Conservation (phyloP, 2,888 invertebrate species). For the Metallyticus violacea region DNA sequence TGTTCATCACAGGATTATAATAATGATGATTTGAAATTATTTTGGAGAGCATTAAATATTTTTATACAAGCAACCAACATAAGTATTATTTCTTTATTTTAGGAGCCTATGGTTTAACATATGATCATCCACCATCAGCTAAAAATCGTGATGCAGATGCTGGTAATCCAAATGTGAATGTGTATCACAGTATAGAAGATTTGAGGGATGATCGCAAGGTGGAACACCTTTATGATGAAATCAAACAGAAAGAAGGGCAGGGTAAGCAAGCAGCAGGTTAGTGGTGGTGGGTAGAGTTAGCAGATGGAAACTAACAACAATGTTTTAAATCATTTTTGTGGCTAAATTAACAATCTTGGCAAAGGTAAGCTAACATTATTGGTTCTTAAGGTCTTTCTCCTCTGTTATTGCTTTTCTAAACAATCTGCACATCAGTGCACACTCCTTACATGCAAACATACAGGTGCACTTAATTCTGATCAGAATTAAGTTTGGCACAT, state of each 20-base stretch:
- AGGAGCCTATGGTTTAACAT: conserved; percentile 53
- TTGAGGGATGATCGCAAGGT: conserved; percentile 58
- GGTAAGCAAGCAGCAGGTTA: conserved; percentile 2
- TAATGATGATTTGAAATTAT: too few relatives aligned
- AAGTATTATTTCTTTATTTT: too few relatives aligned
- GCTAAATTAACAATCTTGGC: not conserved
- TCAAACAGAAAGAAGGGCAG: conserved; percentile 72
- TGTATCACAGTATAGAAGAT: conserved; percentile 79
- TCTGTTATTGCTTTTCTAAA: too few relatives aligned
- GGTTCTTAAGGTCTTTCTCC: too few relatives aligned
- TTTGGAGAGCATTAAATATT: too few relatives aligned
- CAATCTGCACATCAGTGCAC: too few relatives aligned
- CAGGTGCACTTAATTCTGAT: too few relatives aligned
- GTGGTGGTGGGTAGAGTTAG: not conserved
- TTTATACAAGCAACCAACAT: too few relatives aligned
- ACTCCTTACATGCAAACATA: too few relatives aligned
- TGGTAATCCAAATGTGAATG: conserved; percentile 74
- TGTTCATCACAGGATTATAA: not conserved
- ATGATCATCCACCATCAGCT: conserved; percentile 62
- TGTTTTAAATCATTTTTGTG: too few relatives aligned
- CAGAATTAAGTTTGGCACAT: too few relatives aligned
- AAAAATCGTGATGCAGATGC: conserved; percentile 84
- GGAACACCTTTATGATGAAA: conserved; percentile 87
- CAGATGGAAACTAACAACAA: not conserved
- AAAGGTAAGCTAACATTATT: not conserved